Evolutionary conservation across 2,797 vertebrate genomes (phyloP).

Genomic region (Mormyrops attenuatus): DNA sequence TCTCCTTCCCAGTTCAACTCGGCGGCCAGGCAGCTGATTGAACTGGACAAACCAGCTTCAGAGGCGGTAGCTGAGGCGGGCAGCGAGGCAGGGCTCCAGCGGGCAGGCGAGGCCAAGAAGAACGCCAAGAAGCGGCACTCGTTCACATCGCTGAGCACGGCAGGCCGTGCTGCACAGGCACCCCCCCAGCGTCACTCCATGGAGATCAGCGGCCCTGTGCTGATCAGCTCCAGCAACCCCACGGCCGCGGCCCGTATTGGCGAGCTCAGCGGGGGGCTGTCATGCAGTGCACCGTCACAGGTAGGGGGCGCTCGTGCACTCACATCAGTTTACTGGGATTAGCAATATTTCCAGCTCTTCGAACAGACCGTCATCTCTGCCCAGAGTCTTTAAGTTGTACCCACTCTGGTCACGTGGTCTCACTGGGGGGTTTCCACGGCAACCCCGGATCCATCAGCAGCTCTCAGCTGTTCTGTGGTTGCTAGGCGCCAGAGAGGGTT

Average conservation of each 20-base stretch:
- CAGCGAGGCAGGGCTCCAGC: slow-evolving; percentile 67
- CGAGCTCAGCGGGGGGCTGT: slow-evolving; percentile 88
- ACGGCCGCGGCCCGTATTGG: slow-evolving; percentile 90
- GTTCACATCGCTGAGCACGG: slow-evolving; percentile 97
- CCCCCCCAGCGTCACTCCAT: slow-evolving; percentile 92
- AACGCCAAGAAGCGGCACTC: slow-evolving; percentile 98
- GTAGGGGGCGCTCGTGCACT: slow-evolving; percentile 49
- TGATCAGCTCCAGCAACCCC: slow-evolving; percentile 97
- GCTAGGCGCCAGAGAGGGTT: slow-evolving; percentile 32
- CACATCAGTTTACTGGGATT: slow-evolving; percentile 36
- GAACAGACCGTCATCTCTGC: slow-evolving; percentile 39
- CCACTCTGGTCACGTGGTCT: slow-evolving; percentile 21
- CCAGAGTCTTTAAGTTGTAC: slow-evolving; percentile 50
- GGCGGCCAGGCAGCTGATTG: slow-evolving; percentile 89
- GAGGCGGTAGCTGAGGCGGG: slow-evolving; percentile 78
- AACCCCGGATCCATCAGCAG: slow-evolving; percentile 49
- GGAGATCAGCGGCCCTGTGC: slow-evolving; percentile 98
- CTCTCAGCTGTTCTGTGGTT: slow-evolving; percentile 53
- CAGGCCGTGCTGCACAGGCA: slow-evolving; percentile 87
- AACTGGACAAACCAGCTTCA: slow-evolving; percentile 82
- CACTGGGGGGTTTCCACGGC: slow-evolving; percentile 44
- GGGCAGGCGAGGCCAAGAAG: slow-evolving; percentile 82
- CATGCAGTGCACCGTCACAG: slow-evolving; percentile 97
- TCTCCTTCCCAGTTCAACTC: slow-evolving; percentile 77
- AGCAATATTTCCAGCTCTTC: slow-evolving; percentile 17